Base-by-base conservation (phyloP, 1,140 invertebrate genomes). In the Cyphomyrmex costatus region DNA sequence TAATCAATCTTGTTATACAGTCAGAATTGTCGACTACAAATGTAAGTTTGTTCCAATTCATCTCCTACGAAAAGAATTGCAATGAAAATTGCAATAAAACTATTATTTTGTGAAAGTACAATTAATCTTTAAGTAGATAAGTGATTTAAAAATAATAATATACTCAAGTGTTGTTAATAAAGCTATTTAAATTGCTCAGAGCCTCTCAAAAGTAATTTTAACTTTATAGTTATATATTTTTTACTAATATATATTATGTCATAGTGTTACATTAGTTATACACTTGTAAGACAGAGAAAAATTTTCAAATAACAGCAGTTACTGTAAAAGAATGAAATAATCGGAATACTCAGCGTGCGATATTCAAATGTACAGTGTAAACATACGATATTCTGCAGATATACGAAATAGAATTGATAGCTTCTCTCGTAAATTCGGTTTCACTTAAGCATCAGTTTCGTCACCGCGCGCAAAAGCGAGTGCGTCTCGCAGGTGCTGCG, bases 401-500 rank as follows among this genome's bases (percentile, higher is more conserved):
- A 46, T 61, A 12, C 42, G 30, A 24, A 16, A 36, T 65, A 19
- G 56, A 58, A 61, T 19, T 73, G 33, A 74, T 21, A 42, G 7
- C 65, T 68, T n/a, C 24, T 53, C 71, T 36, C 42, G 42, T 65
- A 46, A 82, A 60, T 82, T 36, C 53, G n/a, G 68, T 73, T 82
- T 73, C 66, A 68, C 30, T 73, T 36, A 5, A 51, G 24, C 36
- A 65, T 70, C 63, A 71, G 24, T 88, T 76, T 56, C 60, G 76
- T 71, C 66, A 21, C 46, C 1, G 60, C 14, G 46, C 33, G 24
- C 79, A 51, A 73, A 49, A 68, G n/a, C 33, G 51, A 49, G 19
- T 42, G 36, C 73, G 70, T 86, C 73, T 78, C 66, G 88, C 88
- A 85, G 88, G 88, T 89, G 88, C 58, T 76, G 82, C 71, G 71